These are phyloP conservation scores for Paratilapia polleni DNA, from an alignment of 2,113 vertebrate species.

Conservation along the genomic window DNA sequence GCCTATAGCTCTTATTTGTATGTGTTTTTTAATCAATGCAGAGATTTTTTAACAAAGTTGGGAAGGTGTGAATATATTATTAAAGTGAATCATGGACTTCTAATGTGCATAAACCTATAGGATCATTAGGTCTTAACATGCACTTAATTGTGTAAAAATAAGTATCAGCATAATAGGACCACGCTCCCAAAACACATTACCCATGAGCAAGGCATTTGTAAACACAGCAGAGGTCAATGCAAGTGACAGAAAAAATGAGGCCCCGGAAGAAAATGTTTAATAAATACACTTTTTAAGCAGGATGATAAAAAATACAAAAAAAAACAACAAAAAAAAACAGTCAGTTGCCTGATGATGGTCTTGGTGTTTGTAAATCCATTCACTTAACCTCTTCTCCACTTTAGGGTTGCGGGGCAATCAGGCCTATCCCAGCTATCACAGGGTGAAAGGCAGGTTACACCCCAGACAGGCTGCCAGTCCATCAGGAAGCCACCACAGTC, in stretches of 20 bases:
- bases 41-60: too few relatives aligned
- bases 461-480: not conserved
- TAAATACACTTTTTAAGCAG: not conserved
- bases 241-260: not conserved
- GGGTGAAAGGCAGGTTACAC: not conserved
- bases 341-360: not conserved
- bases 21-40: not conserved
- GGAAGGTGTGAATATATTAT: too few relatives aligned
- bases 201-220: not conserved
- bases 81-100: not conserved
- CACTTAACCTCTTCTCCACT: not conserved
- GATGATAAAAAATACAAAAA: not conserved
- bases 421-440: not conserved
- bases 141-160: not conserved
- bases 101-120: not conserved
- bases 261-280: not conserved
- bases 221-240: not conserved
- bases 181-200: not conserved
- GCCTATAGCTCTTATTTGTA: not conserved
- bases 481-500: not conserved
- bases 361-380: not conserved
- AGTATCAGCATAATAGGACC: too few relatives aligned
- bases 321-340: not conserved
- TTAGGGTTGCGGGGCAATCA: too few relatives aligned
- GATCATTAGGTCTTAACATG: not conserved